Evolutionary conservation across 1,140 invertebrate species (phyloP).

Genomic region (Drosophila sp.): DNA sequence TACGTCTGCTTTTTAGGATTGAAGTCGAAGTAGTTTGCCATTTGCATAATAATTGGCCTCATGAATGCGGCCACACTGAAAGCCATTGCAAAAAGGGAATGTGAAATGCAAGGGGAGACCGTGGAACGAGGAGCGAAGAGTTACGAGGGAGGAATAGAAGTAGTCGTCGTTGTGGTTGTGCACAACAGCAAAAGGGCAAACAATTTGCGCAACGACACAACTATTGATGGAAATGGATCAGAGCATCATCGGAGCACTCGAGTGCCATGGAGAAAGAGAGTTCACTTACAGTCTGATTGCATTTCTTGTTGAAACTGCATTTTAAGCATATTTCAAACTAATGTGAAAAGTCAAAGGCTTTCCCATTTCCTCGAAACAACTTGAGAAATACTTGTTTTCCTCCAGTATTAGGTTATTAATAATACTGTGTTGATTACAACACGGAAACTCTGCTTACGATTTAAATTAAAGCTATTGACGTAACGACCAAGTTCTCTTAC

Average conservation of each 20-base stretch:
- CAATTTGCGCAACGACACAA: constrained; percentile 37
- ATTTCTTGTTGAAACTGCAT: constrained; percentile 23
- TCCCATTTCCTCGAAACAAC: background rate
- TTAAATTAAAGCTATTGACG: constrained; percentile 38
- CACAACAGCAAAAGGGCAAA: constrained; percentile 34
- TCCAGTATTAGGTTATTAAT: constrained; percentile 20
- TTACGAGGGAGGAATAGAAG: background rate
- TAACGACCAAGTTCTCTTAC: constrained; percentile 1
- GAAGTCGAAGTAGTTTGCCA: constrained; percentile 60
- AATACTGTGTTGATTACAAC: constrained; percentile 35
- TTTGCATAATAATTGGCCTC: constrained; percentile 80
- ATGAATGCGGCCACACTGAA: constrained; percentile 34
- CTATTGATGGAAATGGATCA: constrained; percentile 46
- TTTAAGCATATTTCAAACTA: background rate
- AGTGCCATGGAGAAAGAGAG: constrained; percentile 15
- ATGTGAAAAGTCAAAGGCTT: background rate
- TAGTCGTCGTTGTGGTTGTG: constrained; percentile 15
- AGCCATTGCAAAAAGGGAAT: background rate
- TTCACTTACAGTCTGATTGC: constrained; percentile 9
- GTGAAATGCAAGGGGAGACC: background rate
- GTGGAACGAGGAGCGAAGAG: no score
- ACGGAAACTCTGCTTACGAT: constrained; percentile 42
- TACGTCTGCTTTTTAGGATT: constrained; percentile 56
- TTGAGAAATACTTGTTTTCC: background rate
- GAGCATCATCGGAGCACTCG: constrained; percentile 22